phyloP scores from a whole-genome alignment of 1,140 invertebrate species.

The Drosophila nasuta region DNA sequence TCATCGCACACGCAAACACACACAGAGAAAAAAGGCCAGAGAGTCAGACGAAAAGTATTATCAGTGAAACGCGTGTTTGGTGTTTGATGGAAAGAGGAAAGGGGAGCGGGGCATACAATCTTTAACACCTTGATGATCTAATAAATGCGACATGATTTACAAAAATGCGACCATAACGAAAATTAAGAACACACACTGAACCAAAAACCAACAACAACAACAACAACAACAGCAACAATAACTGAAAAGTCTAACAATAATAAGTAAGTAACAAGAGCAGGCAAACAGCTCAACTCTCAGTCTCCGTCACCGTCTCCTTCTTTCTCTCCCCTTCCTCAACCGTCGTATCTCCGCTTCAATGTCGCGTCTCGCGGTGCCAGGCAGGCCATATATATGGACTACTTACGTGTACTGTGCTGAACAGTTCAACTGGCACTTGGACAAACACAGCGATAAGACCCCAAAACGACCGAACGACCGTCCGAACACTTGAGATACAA shows the following conservation, averaged over 20 bases:
- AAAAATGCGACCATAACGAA: slow-evolving; percentile 53
- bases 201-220: slow-evolving; percentile 20
- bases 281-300: slow-evolving; percentile 2
- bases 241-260: slow-evolving; percentile 33
- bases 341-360: neutral
- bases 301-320: neutral
- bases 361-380: neutral
- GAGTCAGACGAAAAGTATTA: slow-evolving; percentile 57
- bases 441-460: slow-evolving; percentile 69
- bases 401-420: slow-evolving; percentile 18
- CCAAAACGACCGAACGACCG: slow-evolving; percentile 38
- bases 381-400: slow-evolving; percentile 24
- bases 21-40: slow-evolving; percentile 43
- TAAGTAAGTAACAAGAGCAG: slow-evolving; percentile 32
- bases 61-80: slow-evolving; percentile 48
- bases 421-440: slow-evolving; percentile 35
- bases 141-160: slow-evolving; percentile 79
- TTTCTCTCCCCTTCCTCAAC: neutral
- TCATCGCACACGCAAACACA: slow-evolving; percentile 35
- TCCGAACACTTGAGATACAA: slow-evolving; percentile 71
- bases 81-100: neutral
- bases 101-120: slow-evolving; percentile 45
- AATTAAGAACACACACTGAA: slow-evolving; percentile 45
- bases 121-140: slow-evolving; percentile 78
- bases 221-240: slow-evolving; percentile 11